Evolutionary conservation across 2,888 invertebrate species (phyloP).

Genomic region (Cyclophora punctaria): DNA sequence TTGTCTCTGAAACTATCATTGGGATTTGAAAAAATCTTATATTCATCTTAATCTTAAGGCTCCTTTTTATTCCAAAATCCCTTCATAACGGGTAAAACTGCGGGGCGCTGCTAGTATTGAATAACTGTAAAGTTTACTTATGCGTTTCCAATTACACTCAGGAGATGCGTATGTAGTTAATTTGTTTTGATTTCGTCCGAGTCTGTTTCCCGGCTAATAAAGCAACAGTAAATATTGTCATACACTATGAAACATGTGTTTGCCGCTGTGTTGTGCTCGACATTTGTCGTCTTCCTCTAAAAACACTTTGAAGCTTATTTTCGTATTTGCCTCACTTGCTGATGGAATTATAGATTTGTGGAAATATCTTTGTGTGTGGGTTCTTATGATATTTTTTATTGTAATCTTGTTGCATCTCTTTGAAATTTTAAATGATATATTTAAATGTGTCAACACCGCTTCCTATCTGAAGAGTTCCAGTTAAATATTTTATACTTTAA

Average conservation of each 20-base stretch:
- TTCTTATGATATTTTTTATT: conserved; percentile 54
- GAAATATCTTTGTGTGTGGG: conserved; percentile 63
- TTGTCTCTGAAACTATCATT: no score
- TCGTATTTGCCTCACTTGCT: conserved; percentile 62
- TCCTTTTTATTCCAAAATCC: no score
- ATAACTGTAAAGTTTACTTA: no score
- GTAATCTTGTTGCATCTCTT: conserved; percentile 51
- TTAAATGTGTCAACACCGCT: conserved; percentile 68
- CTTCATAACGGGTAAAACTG: no score
- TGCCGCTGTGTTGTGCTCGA: conserved; percentile 59
- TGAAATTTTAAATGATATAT: conserved; percentile 60
- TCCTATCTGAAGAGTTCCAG: conserved; percentile 56
- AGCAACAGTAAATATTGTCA: conserved; percentile 69
- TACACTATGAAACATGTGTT: conserved; percentile 72
- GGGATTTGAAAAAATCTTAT: no score
- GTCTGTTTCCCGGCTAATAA: conserved; percentile 57
- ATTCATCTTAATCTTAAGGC: no score
- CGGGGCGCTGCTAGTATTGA: no score
- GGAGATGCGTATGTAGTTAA: conserved; percentile 19
- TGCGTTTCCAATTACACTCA: no score
- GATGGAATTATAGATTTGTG: conserved; percentile 71
- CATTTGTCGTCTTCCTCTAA: conserved; percentile 68
- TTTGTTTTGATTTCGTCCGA: conserved; percentile 55
- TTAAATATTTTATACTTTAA: conserved; percentile 50
- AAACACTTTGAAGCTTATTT: conserved; percentile 74